Evolutionary conservation across 92 coral and sea anemone species (phyloP).

Genomic region (Porites rus): DNA sequence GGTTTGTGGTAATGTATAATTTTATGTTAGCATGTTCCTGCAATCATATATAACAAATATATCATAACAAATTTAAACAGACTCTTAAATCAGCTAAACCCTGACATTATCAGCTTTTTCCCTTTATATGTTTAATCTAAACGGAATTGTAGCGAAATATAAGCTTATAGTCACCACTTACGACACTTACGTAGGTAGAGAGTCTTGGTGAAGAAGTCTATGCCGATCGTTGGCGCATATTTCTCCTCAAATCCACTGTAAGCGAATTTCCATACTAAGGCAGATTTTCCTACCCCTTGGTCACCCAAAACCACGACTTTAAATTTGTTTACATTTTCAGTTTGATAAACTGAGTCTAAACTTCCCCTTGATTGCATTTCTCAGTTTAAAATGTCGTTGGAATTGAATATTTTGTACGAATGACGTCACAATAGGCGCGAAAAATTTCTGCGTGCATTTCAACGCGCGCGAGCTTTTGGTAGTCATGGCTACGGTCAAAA

Average conservation of each 20-base stretch:
- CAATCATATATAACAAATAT: no score
- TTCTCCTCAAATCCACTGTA: slow-evolving; percentile 89
- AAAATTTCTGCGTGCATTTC: neutral
- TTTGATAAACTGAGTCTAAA: slow-evolving; percentile 31
- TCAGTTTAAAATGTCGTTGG: neutral
- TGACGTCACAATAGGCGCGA: slow-evolving; percentile 26
- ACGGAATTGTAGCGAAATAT: no score
- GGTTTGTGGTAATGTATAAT: no score
- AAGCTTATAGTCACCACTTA: neutral
- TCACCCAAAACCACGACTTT: slow-evolving; percentile 94
- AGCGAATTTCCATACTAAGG: slow-evolving; percentile 85
- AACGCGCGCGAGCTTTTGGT: no score
- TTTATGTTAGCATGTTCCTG: no score
- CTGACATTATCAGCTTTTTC: no score
- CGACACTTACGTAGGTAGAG: slow-evolving; percentile 74
- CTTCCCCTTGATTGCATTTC: slow-evolving; percentile 43
- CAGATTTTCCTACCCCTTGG: slow-evolving; percentile 98
- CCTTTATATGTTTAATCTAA: no score
- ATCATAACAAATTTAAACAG: no score
- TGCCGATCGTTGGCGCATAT: slow-evolving; percentile 93
- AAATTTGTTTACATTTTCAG: slow-evolving; percentile 47
- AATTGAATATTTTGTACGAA: neutral
- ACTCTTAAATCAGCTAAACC: no score
- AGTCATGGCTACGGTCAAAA: no score
- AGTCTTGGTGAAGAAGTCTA: slow-evolving; percentile 92